Base-by-base conservation (phyloP, 2,113 vertebrate species). In the Alouatta palliata region DNA sequence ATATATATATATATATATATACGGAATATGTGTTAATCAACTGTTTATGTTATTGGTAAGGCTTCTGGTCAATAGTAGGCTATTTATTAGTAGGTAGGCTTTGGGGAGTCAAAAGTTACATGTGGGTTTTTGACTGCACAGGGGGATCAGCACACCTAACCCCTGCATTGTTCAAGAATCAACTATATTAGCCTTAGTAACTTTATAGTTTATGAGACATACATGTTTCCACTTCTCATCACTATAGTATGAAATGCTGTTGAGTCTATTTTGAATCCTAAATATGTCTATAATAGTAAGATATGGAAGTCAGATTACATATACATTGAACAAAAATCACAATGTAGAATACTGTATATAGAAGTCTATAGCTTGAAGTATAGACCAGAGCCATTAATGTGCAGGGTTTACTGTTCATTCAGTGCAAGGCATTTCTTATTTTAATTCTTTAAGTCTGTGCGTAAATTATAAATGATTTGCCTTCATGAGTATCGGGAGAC, bases 311-410 rank as follows among this genome's bases (percentile, higher is more conserved):
- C 7, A 10, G 21, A 35, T 64, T n/a, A 17, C 17, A 11, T 27
- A 3, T 2, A 61, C 23, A 79, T 35, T 9, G 37, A 23, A 10
- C 21, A 37, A 43, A 35, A 1, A 2, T 14, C 37, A 5, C 12
- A 32, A 13, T 71, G 1, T 1, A 23, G 27, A 11, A 1, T 37
- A 64, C 61, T 35, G 23, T n/a, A 1, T 35, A 32, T 64, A 13
- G 8, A 21, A 6, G 12, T 43, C 23, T 13, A 6, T 35, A 6
- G 43, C 64, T 10, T 37, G 11, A 37, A 75, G 47, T 40, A 1
- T 8, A 19, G 30, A 32, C 37, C 23, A 37, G 13, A 23, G n/a
- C 27, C 58, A 1, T 5, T 76, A 49, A 27, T 0, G 1, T 35
- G 19, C 5, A 70, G 21, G 19, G 2, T 52, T 83, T 9, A 14